Conservation (phyloP, 2,113 vertebrate species). For the Nycticryphes semicollaris region DNA sequence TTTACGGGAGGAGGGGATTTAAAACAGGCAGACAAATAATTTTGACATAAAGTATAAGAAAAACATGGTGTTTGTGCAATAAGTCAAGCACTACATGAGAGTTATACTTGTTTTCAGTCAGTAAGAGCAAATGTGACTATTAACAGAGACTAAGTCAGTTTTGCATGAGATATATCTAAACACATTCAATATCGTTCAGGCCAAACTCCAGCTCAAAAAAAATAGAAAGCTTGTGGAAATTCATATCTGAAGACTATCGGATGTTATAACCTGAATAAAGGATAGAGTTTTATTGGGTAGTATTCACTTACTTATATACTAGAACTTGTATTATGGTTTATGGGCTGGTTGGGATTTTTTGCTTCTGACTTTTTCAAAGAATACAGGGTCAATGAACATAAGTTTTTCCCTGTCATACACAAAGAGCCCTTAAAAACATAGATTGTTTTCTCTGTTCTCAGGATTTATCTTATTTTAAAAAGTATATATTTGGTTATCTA, state of each 20-base stretch:
- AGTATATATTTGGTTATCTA: neutral
- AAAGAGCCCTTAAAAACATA: neutral
- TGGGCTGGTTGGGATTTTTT: neutral
- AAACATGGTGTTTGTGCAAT: neutral
- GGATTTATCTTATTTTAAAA: neutral
- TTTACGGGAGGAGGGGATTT: rapidly evolving
- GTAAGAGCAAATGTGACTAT: neutral
- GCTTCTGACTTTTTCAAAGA: neutral
- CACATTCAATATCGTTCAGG: neutral
- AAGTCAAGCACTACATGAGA: neutral
- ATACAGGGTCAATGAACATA: neutral
- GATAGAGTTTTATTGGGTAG: neutral
- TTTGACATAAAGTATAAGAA: neutral
- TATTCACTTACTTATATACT: neutral
- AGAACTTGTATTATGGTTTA: neutral
- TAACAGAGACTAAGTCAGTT: neutral
- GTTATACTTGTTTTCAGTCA: neutral
- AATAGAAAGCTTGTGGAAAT: neutral
- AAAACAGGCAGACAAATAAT: neutral
- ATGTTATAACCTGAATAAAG: neutral
- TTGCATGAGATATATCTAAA: neutral
- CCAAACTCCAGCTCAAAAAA: neutral
- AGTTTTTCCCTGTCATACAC: neutral
- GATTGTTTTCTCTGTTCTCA: neutral
- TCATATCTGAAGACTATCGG: neutral